Evolutionary conservation across 1,140 invertebrate genomes (phyloP).

Genomic region (Drosophila yakuba): DNA sequence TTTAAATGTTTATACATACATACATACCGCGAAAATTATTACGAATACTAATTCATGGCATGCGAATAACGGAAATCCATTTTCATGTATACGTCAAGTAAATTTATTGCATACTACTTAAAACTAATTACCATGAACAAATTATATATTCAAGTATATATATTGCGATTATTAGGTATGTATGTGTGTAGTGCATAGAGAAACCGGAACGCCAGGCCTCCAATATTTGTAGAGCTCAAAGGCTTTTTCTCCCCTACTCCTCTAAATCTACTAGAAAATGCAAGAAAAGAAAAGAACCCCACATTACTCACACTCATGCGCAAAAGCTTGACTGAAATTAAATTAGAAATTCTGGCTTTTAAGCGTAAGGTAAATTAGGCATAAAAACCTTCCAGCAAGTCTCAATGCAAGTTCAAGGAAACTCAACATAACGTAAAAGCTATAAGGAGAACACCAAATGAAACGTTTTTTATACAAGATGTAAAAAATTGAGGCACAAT

Average conservation of each 20-base stretch:
- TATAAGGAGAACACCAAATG: conserved; percentile 61
- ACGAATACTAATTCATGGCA: conserved; percentile 63
- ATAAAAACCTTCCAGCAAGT: conserved; percentile 65
- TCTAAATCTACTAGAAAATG: conserved; percentile 20
- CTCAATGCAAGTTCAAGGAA: conserved; percentile 43
- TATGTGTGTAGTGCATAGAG: conserved; percentile 64
- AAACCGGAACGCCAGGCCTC: conserved; percentile 39
- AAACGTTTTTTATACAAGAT: conserved; percentile 65
- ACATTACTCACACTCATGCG: conserved; percentile 48
- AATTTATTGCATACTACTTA: conserved; percentile 69
- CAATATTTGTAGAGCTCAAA: conserved; percentile 40
- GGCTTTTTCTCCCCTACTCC: conserved; percentile 40
- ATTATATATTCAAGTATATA: conserved; percentile 37
- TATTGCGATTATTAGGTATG: conserved; percentile 59
- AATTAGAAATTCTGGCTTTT: conserved; percentile 57
- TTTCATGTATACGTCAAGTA: conserved; percentile 79
- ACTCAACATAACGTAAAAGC: conserved; percentile 11
- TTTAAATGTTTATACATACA: conserved; percentile 81
- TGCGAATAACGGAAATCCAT: conserved; percentile 41
- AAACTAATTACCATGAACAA: conserved; percentile 47
- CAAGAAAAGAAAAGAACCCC: neutral
- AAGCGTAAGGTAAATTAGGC: conserved; percentile 57
- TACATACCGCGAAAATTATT: conserved; percentile 54
- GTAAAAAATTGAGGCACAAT: conserved; percentile 47
- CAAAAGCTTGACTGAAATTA: conserved; percentile 77